These are phyloP conservation scores for Oscheius sp. DNA, from an alignment of 2,888 invertebrate species.

Conservation along the genomic window DNA sequence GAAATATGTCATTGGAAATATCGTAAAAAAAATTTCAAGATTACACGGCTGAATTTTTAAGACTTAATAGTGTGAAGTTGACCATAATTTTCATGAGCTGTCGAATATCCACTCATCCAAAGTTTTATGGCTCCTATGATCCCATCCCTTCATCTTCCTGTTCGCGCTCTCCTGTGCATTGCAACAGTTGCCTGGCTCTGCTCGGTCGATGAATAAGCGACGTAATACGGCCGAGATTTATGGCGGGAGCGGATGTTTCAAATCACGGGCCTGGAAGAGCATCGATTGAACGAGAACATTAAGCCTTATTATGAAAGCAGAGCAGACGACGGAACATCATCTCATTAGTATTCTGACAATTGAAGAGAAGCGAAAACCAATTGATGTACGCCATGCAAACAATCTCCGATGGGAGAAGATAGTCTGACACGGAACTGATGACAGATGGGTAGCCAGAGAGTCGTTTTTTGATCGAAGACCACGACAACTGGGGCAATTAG, in stretches of 20 bases:
- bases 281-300: constrained; percentile 20
- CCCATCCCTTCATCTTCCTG: neutral
- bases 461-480: no score
- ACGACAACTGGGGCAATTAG: no score
- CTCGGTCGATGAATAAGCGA: constrained; percentile 27
- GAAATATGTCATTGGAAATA: no score
- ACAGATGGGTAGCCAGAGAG: no score
- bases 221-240: constrained; percentile 29
- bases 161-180: constrained; percentile 22
- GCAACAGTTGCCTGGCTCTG: constrained; percentile 19
- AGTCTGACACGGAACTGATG: neutral
- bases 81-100: no score
- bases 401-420: constrained; percentile 8
- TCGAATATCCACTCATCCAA: no score
- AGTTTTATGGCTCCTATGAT: no score
- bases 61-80: no score
- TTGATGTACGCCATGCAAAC: constrained; percentile 17
- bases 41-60: no score
- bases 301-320: constrained; percentile 30
- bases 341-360: constrained; percentile 32
- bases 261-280: constrained; percentile 10
- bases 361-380: constrained; percentile 7
- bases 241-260: constrained; percentile 28
- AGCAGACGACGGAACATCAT: neutral
- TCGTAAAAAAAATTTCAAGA: no score